Conservation (phyloP, 2,113 vertebrate species). For the Choloepus hoffmanni region DNA sequence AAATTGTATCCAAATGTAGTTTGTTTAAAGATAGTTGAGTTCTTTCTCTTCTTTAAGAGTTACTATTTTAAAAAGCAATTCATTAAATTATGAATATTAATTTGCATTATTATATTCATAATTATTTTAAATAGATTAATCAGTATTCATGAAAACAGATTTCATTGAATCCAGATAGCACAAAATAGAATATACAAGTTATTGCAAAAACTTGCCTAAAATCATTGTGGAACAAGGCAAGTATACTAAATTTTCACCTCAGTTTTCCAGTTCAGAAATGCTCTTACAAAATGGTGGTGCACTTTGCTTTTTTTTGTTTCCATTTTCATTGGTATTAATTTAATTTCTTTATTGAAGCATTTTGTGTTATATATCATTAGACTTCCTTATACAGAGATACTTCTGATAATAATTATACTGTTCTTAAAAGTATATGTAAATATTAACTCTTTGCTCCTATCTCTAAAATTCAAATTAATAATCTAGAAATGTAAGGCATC, state of each 20-base stretch:
- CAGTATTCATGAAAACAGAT: background rate
- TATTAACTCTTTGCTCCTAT: background rate
- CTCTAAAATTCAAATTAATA: constrained; percentile 1
- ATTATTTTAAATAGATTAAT: constrained; percentile 36
- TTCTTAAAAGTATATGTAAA: background rate
- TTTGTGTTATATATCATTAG: background rate
- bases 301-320: background rate
- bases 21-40: background rate
- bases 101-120: constrained; percentile 11
- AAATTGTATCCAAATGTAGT: background rate
- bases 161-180: background rate
- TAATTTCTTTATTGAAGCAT: background rate
- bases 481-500: background rate
- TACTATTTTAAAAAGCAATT: constrained; percentile 32
- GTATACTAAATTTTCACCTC: background rate
- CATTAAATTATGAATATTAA: constrained; percentile 38
- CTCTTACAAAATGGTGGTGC: background rate
- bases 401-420: background rate
- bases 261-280: constrained; percentile 7
- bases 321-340: background rate
- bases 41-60: constrained; percentile 28
- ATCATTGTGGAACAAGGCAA: background rate
- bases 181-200: constrained; percentile 6
- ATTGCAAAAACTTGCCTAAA: constrained; percentile 10
- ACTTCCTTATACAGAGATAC: background rate